Evolutionary conservation across 2,797 vertebrate species (phyloP), one percentile per base, ranked within the genome.

Genomic region (Hydrolagus colliei): DNA sequence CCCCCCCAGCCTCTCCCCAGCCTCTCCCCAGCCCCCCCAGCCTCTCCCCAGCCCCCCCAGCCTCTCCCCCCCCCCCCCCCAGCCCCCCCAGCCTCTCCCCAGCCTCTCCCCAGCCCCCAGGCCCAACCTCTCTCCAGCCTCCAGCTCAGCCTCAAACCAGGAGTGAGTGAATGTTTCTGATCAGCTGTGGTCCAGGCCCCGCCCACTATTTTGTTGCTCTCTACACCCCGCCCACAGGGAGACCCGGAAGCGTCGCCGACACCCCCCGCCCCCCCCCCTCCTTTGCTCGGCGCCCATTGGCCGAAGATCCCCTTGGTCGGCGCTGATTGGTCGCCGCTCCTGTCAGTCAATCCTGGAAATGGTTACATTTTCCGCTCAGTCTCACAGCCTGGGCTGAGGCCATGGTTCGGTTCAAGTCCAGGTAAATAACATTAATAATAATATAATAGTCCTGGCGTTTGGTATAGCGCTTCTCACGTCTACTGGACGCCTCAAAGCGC

Each of bases 401-500:
- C 0, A 84, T 84, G 79, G 79, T 84, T 11, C 79, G 79, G 10
- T 84, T 84, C 32, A 84, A 84, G 16, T 84, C 65, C 32, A 84
- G 79, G 79, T 84, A 82, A 68, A 16, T 32, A 9, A 6, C 1
- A 27, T 0, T 27, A 27, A 27, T 27, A 27, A 27, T 27, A 27
- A 27, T 27, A 27, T 27, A 27, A 27, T 27, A 27, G 27, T 27
- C 0, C 27, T 27, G 27, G 27, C 27, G 27, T 27, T 27, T 27
- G 27, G 0, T 27, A 27, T 27, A 27, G 27, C 27, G 27, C 27
- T 27, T 27, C 27, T 27, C 27, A 27, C 27, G 27, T 27, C 27
- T 27, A 27, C 27, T 27, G 1, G 27, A 27, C 27, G 27, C 1
- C 27, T 27, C 27, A 27, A 27, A 27, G 27, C 27, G 27, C 27